Evolutionary conservation across 1,140 invertebrate genomes (phyloP), one percentile per base, ranked within the genome.

Genomic region (Brachionus angularis): DNA sequence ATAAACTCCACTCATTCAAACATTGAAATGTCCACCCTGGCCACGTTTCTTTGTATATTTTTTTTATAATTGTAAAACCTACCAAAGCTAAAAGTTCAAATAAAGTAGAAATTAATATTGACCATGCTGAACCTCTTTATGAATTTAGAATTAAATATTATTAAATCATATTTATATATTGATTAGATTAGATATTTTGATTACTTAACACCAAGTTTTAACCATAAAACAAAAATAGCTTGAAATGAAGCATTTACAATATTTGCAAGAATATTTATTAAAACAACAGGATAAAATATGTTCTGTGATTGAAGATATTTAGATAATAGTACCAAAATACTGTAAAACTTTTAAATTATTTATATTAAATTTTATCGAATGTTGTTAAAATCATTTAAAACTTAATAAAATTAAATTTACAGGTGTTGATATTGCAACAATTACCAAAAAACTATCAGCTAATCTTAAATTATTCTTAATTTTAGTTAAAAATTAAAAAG

Each of bases 281-380:
- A 36, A 8, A 58, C 18, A 39, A 58, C 33, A n/a, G 53, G 53
- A 23, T 58, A 58, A 25, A 58, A 58, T 14, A 58, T 58, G n/a
- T 58, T 58, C 53, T 58, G 53, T 23, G 53, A 33, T 58, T 58
- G 53, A 23, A 58, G 23, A 23, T 58, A 58, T 58, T 23, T 58
- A 1, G 53, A 36, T 10, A 58, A n/a, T 14, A 58, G 21, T 18
- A 58, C 39, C 27, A 39, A 34, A 39, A 58, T n/a, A 39, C 53
- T 58, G 10, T 58, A 58, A 21, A 58, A 39, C 53, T 58, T 23
- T 1, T 7, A 58, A 23, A n/a, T 23, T 10, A 58, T 39, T 34
- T 18, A n/a, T n/a, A 14, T 31, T n/a, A 53, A 33, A 33, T 10
- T 34, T 29, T n/a, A n/a, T n/a, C n/a, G n/a, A n/a, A n/a, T n/a